Evolutionary conservation across 2,888 invertebrate genomes (phyloP).

Genomic region (Calephelis perditalis): DNA sequence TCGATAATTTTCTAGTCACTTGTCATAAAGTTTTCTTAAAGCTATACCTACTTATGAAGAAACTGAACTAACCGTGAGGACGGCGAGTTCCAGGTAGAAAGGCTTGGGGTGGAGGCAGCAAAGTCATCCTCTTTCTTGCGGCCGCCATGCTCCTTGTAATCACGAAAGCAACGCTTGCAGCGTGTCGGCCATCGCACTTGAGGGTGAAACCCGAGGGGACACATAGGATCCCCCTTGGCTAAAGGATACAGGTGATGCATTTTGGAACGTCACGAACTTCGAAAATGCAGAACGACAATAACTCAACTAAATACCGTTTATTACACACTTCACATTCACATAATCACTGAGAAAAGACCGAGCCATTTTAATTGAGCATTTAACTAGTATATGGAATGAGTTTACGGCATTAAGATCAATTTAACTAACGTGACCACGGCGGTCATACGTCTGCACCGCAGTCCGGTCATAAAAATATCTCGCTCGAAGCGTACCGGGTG

Average conservation of each 20-base stretch:
- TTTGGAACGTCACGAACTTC: constrained; percentile 40
- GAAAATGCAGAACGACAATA: constrained; percentile 69
- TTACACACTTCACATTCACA: constrained; percentile 34
- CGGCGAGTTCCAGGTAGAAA: constrained; percentile 81
- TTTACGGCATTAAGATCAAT: constrained; percentile 67
- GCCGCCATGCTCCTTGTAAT: constrained; percentile 93
- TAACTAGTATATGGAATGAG: constrained; percentile 66
- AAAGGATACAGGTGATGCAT: constrained; percentile 88
- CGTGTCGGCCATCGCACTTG: constrained; percentile 96
- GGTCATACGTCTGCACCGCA: constrained; percentile 65
- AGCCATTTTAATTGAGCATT: constrained; percentile 23
- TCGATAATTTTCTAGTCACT: no score
- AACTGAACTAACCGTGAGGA: constrained; percentile 69
- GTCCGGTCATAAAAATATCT: constrained; percentile 75
- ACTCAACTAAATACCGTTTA: constrained; percentile 60
- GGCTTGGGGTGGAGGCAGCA: constrained; percentile 88
- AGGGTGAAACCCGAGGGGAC: constrained; percentile 95
- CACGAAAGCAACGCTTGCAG: constrained; percentile 95
- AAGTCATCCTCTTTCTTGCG: constrained; percentile 82
- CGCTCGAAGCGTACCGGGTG: constrained; percentile 72
- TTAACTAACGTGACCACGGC: constrained; percentile 57
- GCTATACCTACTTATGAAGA: no score
- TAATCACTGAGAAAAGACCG: constrained; percentile 34
- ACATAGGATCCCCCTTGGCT: constrained; percentile 92
- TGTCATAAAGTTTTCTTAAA: no score